Base-by-base conservation (phyloP, 30 jellyfish, hydroid and myxozoan species). In the Aurelia aurita region DNA sequence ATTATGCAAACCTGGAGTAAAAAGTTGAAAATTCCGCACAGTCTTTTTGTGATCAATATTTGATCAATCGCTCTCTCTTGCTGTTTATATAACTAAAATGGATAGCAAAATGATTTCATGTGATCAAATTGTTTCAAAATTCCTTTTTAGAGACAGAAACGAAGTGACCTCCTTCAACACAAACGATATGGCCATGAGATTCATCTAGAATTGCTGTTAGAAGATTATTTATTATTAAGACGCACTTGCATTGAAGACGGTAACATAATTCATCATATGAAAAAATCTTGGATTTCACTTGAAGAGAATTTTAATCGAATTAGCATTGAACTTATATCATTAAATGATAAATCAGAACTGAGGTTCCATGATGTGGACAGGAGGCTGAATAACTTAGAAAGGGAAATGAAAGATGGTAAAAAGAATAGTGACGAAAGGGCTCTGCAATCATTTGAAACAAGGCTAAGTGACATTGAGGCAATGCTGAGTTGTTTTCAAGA, bases 401-500 rank as follows among this genome's bases (percentile, higher is more conserved):
- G 76, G 27, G 80, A 43, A 43, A 0, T 64, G 22, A 69, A 61
- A 7, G 29, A 57, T 19, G 29, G 21, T 5, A 68, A 69, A 46
- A 57, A 69, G 21, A 28, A 43, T 14, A 34, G 20, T 25, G 45
- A 43, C 6, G 44, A 32, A 20, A 76, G 55, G 53, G 14, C 47
- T 44, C 29, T 76, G 3, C 49, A 69, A 16, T 9, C 8, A 14
- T 12, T 82, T 23, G 79, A 68, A 46, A 18, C 79, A 6, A 68
- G 73, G 44, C 72, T 82, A 23, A 55, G 43, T 35, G 82, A 82
- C 58, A 54, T 82, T 21, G 91, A 82, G 64, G 91, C 91, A 10
- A 54, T 82, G 63, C 71, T 82, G n/a, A 58, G 85, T 18, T 82
- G 91, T 55, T 68, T 82, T 29, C 91, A 82, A 22, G 79, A 82